Evolutionary conservation across 2,113 vertebrate genomes (phyloP), one percentile per base, ranked within the genome.

Genomic region (Chelonoidis abingdonii): DNA sequence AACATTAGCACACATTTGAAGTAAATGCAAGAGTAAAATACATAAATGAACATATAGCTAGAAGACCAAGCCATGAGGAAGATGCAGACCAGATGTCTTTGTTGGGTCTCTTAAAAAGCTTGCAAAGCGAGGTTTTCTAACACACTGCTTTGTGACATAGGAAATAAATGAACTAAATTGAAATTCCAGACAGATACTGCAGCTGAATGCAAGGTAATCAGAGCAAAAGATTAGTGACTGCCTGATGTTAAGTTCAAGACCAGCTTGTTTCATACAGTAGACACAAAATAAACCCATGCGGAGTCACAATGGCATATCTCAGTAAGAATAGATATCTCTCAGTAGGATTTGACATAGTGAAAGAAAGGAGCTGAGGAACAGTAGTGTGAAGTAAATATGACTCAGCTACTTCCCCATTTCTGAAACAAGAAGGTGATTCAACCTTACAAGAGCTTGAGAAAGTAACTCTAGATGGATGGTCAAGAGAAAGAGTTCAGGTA

Each of bases 381-480:
- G 69, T 80, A 90, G 78, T 24, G 81, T 81, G 29, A 41, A 65
- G 80, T 16, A 56, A 62, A 93, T 35, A 2, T 21, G 65, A 82
- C 41, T 4, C 81, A 80, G 25, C 14, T 41, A 65, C 65, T 91
- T 50, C 41, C 52, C 72, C 79, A 76, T n/a, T 57, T 65, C 86
- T 95, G 79, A 93, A 95, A 91, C 29, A 93, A 79, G 79, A 59
- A 84, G 17, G 54, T 41, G 88, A 89, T 86, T 56, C 78, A 93
- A 89, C 89, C 83, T 2, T 38, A 54, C 38, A 81, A 92, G 44
- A 53, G 41, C 41, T 93, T 92, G 22, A 41, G 9, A 86, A 21
- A 80, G 59, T 86, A 83, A 57, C 8, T 38, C 81, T 21, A 80
- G 52, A 83, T 10, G 27, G 82, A 13, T 76, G 75, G 41, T 4